These are phyloP conservation scores for Sapayoa aenigma DNA, from an alignment of 2,113 vertebrate species.

Conservation along the genomic window DNA sequence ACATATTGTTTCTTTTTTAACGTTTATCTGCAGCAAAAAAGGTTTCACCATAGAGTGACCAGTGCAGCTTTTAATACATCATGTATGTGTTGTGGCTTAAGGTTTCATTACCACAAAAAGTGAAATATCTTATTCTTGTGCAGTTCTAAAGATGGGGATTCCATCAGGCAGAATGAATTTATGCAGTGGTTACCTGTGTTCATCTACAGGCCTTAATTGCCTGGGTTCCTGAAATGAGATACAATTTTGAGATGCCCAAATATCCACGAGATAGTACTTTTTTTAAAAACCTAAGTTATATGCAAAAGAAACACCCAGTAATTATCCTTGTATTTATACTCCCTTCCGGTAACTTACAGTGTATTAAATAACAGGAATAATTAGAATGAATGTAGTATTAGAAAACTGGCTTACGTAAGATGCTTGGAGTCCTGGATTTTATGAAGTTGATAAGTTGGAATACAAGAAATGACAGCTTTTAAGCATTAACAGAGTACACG, in stretches of 20 bases:
- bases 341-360: neutral
- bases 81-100: neutral
- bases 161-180: neutral
- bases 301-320: neutral
- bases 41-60: neutral
- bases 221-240: neutral
- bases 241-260: neutral
- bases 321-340: neutral
- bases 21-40: rapidly evolving
- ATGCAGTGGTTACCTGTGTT: neutral
- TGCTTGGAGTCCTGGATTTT: neutral
- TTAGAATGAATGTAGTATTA: neutral
- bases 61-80: neutral
- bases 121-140: neutral
- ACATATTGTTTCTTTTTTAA: neutral
- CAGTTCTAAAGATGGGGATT: neutral
- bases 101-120: neutral
- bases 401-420: neutral
- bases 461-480: neutral
- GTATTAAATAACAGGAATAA: neutral
- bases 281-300: neutral
- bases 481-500: neutral
- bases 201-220: neutral
- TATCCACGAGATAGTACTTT: neutral
- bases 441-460: neutral